Evolutionary conservation across 1,140 invertebrate species (phyloP), one percentile per base, ranked within the genome.

Genomic region (Drosophila subpulchrella): DNA sequence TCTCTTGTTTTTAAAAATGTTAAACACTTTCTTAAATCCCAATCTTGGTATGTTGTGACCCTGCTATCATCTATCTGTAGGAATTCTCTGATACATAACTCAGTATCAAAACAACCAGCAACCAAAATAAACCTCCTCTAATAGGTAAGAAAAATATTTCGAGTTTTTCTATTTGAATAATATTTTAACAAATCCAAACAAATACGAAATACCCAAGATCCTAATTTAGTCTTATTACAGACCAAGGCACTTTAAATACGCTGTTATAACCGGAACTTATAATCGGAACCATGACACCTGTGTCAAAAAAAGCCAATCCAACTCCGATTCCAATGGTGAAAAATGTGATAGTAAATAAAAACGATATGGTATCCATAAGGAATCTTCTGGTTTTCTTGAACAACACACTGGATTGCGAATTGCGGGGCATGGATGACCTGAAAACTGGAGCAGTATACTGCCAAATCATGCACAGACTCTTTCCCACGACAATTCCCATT

Each of bases 391-490:
- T 17, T 7, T 51, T 51, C 24, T 1, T 51, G 0, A 51, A 51
- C n/a, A 3, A 12, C 13, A 51, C 30, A 15, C 27, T 51, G 2
- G 48, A 51, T 15, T 51, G 48, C n/a, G 30, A 51, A 5, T 34
- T 51, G n/a, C 30, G 30, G 5, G 2, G 30, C 48, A 17, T 51
- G 30, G 48, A 34, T 0, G 48, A 51, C n/a, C 27, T 51, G 0
- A 51, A 51, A 17, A 51, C 48, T 0, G 48, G 48, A n/a, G 48
- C 48, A 34, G 48, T 51, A 6, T 51, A 51, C 30, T 51, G 48
- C n/a, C 48, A 51, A 11, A 13, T 51, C 4, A 51, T 51, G 30
- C 48, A 51, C n/a, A 51, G 30, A 30, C 48, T 51, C n/a, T 51
- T 32, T 8, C 48, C 48, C 27, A 15, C n/a, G 8, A 4, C 30